Evolutionary conservation across 30 jellyfish, hydroid and myxozoan species (phyloP).

Genomic region (Catostylus mosaicus): DNA sequence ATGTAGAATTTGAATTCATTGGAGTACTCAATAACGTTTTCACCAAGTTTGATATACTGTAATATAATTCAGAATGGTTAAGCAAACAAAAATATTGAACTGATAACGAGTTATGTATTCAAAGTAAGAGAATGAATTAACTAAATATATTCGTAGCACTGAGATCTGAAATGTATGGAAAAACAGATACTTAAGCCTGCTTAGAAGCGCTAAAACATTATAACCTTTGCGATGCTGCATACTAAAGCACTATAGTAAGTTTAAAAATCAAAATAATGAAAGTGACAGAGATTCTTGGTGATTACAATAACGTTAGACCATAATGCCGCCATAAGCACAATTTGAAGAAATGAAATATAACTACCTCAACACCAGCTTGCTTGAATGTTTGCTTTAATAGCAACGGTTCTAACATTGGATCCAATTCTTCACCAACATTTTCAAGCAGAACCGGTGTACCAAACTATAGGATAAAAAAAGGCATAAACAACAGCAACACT

Average conservation of each 20-base stretch:
- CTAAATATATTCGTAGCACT: too few species aligned
- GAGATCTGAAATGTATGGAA: too few species aligned
- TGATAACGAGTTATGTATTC: too few species aligned
- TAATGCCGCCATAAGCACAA: too few species aligned
- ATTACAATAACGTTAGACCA: too few species aligned
- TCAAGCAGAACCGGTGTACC: conserved; percentile 97
- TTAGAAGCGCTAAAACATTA: too few species aligned
- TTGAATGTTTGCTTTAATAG: conserved; percentile 87
- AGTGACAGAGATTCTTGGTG: too few species aligned
- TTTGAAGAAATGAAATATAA: neutral
- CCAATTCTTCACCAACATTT: conserved; percentile 95
- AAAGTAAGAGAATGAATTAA: too few species aligned
- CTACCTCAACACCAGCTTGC: conserved; percentile 97
- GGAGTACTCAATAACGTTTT: conserved; percentile 87
- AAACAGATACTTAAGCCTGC: too few species aligned
- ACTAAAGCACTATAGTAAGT: too few species aligned
- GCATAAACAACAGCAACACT: neutral
- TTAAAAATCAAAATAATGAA: too few species aligned
- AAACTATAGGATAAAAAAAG: conserved; percentile 57
- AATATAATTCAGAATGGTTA: neutral
- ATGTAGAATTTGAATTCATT: conserved; percentile 88
- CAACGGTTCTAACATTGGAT: conserved; percentile 95
- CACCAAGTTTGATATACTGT: conserved; percentile 94
- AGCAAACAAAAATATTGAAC: neutral
- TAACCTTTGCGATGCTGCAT: too few species aligned